Base-by-base conservation (phyloP, 2,113 vertebrate genomes). In the Etia nguti region DNA sequence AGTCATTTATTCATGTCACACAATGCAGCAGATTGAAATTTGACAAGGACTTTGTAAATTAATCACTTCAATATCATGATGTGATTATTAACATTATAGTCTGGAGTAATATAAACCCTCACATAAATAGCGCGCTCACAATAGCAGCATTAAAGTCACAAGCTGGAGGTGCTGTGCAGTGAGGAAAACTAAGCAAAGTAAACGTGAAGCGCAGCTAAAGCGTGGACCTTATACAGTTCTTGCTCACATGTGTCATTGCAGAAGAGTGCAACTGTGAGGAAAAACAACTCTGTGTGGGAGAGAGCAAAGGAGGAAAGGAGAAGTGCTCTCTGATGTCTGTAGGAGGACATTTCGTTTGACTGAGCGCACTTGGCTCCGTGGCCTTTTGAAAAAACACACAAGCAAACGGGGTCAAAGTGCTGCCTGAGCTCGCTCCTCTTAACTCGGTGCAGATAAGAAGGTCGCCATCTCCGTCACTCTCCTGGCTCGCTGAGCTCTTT, bases 301-400 rank as follows among this genome's bases (percentile, higher is more conserved):
- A 77, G 26, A 55, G 41, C 59, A 50, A 77, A 77, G 70, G 79
- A 82, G 73, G 31, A 29, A 16, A 20, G 85, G 68, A 55, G 86
- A 56, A 50, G 77, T 9, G 87, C 88, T 59, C 73, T 79, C 70
- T 77, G 90, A 86, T 88, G 91, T 92, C 86, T 83, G 88, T 31
- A 62, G 89, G 90, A 91, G 92, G 90, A 95, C 77, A 94, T 92
- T 95, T 88, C 80, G 15, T 92, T 90, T 93, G 94, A 95, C 90
- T 29, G 90, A 90, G 81, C 87, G 41, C 92, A 92, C 92, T 94
- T 93, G 91, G 91, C 93, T 93, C 89, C 3, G 5, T 90, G 93
- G 92, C 95, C 95, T 93, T 95, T 93, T 93, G 82, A 87, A 94
- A 94, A 95, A 95, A 94, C 89, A 93, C 90, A 89, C 87, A 86